These are phyloP conservation scores for Luperina nickerlii DNA, from an alignment of 2,888 invertebrate genomes.

Conservation along the genomic window DNA sequence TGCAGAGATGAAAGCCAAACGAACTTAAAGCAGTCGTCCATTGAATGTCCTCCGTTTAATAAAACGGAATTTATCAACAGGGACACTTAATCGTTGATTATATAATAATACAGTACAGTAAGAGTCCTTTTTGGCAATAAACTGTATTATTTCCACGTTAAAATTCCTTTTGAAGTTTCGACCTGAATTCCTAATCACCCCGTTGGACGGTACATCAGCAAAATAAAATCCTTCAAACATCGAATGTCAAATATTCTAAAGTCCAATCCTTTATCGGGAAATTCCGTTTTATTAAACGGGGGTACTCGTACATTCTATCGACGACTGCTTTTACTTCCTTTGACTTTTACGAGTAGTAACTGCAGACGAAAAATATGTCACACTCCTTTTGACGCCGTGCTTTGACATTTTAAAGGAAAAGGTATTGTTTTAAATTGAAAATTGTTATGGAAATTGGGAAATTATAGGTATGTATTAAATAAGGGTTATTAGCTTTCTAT, in stretches of 20 bases:
- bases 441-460: not conserved
- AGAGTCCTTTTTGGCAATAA: not conserved
- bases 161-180: not conserved
- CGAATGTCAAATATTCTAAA: constrained; percentile 15
- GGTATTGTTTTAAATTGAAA: not conserved
- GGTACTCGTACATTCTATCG: not conserved
- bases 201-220: not conserved
- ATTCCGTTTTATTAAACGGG: constrained; percentile 23
- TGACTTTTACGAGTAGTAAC: constrained; percentile 21
- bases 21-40: not conserved
- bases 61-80: not conserved
- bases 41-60: not conserved
- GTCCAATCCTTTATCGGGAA: not conserved
- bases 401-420: constrained; percentile 13
- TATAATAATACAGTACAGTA: not conserved
- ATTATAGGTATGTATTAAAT: not conserved
- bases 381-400: not conserved
- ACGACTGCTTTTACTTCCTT: constrained; percentile 5
- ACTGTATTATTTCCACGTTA: not conserved
- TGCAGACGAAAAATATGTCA: constrained; percentile 20
- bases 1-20: not conserved
- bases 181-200: not conserved
- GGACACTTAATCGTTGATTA: not conserved
- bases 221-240: constrained; percentile 31
- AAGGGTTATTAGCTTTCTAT: not conserved